phyloP scores from a whole-genome alignment of 2,888 invertebrate species.

The Synergus umbraculus region DNA sequence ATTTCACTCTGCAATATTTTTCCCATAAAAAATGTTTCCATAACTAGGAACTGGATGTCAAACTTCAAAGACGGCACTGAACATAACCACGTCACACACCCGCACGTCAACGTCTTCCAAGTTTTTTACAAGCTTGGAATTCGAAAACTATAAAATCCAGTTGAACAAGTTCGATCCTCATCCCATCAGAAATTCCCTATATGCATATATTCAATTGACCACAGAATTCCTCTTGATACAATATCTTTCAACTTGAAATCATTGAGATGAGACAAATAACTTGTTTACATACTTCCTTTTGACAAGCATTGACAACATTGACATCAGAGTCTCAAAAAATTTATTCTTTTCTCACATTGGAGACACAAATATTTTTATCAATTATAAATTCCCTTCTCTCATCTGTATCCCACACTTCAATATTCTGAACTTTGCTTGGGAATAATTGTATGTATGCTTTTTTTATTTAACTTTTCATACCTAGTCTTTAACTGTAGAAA shows the following conservation, averaged over 20 bases:
- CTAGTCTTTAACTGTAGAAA: background rate
- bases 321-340: background rate
- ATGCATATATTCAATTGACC: background rate
- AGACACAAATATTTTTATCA: background rate
- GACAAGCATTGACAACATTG: background rate
- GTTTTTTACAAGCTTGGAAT: conserved; percentile 18
- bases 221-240: background rate
- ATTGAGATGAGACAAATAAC: background rate
- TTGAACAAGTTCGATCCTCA: background rate
- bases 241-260: background rate
- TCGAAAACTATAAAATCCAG: conserved; percentile 7
- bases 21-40: background rate
- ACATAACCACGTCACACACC: conserved; percentile 22
- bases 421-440: background rate
- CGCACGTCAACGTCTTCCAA: background rate
- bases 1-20: background rate
- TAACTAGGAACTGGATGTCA: conserved; percentile 18
- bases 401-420: background rate
- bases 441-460: background rate
- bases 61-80: conserved; percentile 29
- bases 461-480: background rate
- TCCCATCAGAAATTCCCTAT: background rate
- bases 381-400: background rate
- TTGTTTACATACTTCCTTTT: conserved; percentile 1
- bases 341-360: background rate